Evolutionary conservation across 2,113 vertebrate genomes (phyloP), one percentile per base, ranked within the genome.

Genomic region (Lophura nycthemera): DNA sequence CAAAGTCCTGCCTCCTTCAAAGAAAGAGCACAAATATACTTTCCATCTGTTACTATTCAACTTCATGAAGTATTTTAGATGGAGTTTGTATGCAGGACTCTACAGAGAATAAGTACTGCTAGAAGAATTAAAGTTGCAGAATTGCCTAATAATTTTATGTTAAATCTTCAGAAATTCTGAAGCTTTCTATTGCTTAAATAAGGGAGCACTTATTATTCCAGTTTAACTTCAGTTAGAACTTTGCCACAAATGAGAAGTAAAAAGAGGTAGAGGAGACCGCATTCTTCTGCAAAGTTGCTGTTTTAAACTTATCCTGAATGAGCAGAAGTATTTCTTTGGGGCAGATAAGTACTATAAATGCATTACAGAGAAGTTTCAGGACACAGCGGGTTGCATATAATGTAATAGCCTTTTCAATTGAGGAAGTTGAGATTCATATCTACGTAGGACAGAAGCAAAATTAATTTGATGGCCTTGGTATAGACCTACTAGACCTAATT

Each of bases 401-500:
- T 8, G 6, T 27, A 91, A 93, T 8, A 86, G n/a, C 21, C 48
- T 89, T 94, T 83, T 65, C 73, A 75, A 32, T 83, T 93, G 87
- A 89, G 66, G 63, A 85, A 95, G 65, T 43, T 61, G 63, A 95
- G 82, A 95, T 92, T 92, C 5, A 0, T 88, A 93, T 88, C 90
- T 72, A 75, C 81, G 48, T 18, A 56, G 75, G 67, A 81, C 43
- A 92, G 69, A 83, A 83, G 72, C 4, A 89, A 92, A 93, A 93
- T 92, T 89, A 93, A 93, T 89, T 88, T 95, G 78, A 88, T 77
- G 69, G 95, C 34, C 64, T 95, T 38, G 17, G 84, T 42, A 56
- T 10, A 87, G 82, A 89, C 84, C 87, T 93, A 86, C 59, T 84
- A 84, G 86, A 92, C 70, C 57, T 86, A 80, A 94, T 96, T 91